Percentiles rank a stretch among this genome's conserved stretches.
These are phyloP conservation scores for Gryllus longicercus DNA, from an alignment of 2,888 invertebrate species.

Conservation along the genomic window DNA sequence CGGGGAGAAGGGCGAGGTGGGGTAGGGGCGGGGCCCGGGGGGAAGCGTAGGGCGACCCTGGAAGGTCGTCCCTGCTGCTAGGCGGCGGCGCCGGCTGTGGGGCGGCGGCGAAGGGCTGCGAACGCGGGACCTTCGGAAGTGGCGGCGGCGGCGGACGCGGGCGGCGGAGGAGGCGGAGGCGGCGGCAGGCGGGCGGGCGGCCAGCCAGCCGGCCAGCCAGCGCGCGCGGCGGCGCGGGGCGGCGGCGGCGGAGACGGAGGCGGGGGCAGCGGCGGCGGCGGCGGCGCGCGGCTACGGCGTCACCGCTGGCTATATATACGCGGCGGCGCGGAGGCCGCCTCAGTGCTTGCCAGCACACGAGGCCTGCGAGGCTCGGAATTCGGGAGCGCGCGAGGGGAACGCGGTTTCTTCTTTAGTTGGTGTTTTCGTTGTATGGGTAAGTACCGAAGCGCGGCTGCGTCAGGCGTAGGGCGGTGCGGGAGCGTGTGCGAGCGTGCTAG, in stretches of 20 bases:
- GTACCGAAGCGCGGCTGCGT: neutral
- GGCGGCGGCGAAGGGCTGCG: neutral
- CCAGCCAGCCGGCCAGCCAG: neutral
- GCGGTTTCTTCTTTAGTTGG: slow-evolving; percentile 32
- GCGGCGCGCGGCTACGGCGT: neutral
- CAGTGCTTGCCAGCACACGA: slow-evolving; percentile 5
- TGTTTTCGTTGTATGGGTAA: slow-evolving; percentile 36
- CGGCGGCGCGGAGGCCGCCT: neutral
- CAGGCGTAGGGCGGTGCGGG: no score
- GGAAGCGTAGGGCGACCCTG: neutral
- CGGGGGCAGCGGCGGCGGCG: neutral
- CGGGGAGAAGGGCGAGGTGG: slow-evolving; percentile 25
- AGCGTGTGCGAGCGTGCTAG: no score
- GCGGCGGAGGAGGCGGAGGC: neutral
- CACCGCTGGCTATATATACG: neutral
- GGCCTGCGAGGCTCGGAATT: slow-evolving; percentile 21
- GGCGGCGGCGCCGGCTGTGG: neutral
- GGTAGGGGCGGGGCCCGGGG: neutral
- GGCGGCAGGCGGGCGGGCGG: neutral
- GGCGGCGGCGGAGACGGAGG: neutral
- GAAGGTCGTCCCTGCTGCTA: neutral
- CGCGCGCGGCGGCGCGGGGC: neutral
- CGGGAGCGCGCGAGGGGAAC: slow-evolving; percentile 22
- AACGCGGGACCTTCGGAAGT: neutral
- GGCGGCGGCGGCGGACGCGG: neutral